Evolutionary conservation across 2,888 invertebrate species (phyloP).

Genomic region (Notodonta dromedarius): DNA sequence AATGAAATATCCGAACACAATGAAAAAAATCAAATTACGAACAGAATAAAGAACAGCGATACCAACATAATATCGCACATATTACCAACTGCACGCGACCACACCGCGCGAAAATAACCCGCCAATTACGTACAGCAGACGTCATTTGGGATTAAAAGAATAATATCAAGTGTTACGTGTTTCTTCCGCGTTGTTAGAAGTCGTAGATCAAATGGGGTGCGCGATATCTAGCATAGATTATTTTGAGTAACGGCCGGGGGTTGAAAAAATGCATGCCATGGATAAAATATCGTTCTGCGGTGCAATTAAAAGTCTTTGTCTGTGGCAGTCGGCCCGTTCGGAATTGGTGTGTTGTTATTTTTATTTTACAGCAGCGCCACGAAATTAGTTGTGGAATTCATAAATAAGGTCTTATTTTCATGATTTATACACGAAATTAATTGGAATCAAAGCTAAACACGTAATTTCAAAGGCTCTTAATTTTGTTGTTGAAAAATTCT

Average conservation of each 20-base stretch:
- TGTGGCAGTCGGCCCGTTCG: constrained; percentile 35
- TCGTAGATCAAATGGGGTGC: constrained; percentile 69
- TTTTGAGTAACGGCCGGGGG: constrained; percentile 76
- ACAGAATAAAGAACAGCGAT: constrained; percentile 8
- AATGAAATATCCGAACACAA: too few species aligned
- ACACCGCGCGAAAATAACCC: constrained; percentile 44
- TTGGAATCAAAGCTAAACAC: not conserved
- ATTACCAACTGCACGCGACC: constrained; percentile 51
- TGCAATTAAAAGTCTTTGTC: constrained; percentile 75
- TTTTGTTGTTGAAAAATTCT: constrained; percentile 1
- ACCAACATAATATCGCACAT: constrained; percentile 36
- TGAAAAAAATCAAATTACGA: not conserved
- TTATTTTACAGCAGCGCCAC: not conserved
- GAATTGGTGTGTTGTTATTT: constrained; percentile 15
- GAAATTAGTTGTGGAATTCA: not conserved
- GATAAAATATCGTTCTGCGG: constrained; percentile 75
- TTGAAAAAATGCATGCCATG: constrained; percentile 64
- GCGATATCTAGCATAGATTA: constrained; percentile 80
- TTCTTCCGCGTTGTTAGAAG: constrained; percentile 65
- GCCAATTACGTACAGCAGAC: constrained; percentile 49
- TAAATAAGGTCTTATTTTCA: not conserved
- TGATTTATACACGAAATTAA: constrained; percentile 5
- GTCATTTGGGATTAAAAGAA: constrained; percentile 67
- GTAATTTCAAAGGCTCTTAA: not conserved
- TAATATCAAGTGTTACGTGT: constrained; percentile 54